A percentile compares a stretch with the other conserved stretches of the same genome.
Conservation (phyloP, 2,888 invertebrate genomes). For the Vannuccia rotundouncinata region DNA sequence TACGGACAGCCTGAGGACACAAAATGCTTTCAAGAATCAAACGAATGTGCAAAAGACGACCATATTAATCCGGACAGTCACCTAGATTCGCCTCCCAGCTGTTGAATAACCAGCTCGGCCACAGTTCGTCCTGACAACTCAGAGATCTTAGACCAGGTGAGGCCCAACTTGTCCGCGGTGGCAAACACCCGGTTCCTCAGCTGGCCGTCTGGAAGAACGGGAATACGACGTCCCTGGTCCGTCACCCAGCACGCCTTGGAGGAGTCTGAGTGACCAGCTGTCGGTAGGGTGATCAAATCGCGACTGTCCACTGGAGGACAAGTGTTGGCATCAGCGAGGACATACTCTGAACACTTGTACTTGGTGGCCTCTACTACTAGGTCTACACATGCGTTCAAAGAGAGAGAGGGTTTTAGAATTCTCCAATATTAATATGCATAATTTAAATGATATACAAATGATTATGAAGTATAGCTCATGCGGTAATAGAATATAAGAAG, state of each 20-base stretch:
- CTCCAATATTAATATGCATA: too few species aligned
- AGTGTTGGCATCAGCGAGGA: background rate
- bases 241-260: background rate
- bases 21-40: too few species aligned
- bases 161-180: slow-evolving; percentile 65
- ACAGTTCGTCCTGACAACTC: slow-evolving; percentile 76
- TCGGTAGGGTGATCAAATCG: slow-evolving; percentile 8
- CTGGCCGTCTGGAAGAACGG: slow-evolving; percentile 45
- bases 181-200: slow-evolving; percentile 67
- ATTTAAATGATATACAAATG: too few species aligned
- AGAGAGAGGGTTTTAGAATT: too few species aligned
- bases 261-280: background rate
- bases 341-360: slow-evolving; percentile 6
- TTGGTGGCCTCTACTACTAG: background rate
- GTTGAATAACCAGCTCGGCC: slow-evolving; percentile 73
- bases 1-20: background rate
- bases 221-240: background rate
- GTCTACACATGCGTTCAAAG: too few species aligned
- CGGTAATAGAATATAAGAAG: too few species aligned
- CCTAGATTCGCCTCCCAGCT: slow-evolving; percentile 67
- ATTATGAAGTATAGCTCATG: too few species aligned
- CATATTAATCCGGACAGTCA: too few species aligned
- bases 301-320: background rate
- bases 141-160: slow-evolving; percentile 64
- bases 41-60: too few species aligned